Evolutionary conservation across 2,113 vertebrate species (phyloP).

Genomic region (Burhinus oedicnemus): DNA sequence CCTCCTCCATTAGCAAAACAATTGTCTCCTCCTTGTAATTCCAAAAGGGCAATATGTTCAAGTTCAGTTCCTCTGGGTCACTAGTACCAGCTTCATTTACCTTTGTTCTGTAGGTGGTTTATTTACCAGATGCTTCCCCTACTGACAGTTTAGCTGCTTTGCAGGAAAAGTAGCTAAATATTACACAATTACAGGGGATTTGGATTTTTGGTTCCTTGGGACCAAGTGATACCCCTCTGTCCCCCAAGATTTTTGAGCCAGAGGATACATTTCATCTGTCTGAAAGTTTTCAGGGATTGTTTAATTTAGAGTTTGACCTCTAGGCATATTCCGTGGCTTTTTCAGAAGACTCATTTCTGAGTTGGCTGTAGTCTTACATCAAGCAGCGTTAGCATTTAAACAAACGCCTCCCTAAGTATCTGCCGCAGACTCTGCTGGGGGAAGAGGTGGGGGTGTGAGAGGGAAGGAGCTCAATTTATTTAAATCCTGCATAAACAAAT

Average conservation of each 20-base stretch:
- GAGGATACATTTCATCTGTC: not conserved
- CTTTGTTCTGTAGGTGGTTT: slow-evolving; percentile 44
- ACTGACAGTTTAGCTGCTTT: not conserved
- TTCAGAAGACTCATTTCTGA: not conserved
- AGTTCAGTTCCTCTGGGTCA: slow-evolving; percentile 32
- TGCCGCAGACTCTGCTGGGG: not conserved
- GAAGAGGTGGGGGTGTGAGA: not conserved
- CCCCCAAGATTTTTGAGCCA: not conserved
- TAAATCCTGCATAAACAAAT: not conserved
- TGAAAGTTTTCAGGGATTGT: not conserved
- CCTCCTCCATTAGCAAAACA: not conserved
- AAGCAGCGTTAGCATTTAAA: not conserved
- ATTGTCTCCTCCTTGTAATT: not conserved
- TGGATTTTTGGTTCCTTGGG: not conserved
- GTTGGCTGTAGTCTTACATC: not conserved
- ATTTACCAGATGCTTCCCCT: slow-evolving; percentile 27
- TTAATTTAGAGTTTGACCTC: not conserved
- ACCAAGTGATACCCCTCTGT: not conserved
- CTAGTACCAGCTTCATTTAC: not conserved
- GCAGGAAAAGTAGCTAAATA: not conserved
- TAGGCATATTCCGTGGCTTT: not conserved
- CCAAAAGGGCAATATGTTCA: slow-evolving; percentile 44
- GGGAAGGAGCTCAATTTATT: not conserved
- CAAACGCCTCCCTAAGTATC: not conserved
- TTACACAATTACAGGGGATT: not conserved